Evolutionary conservation across 2,797 vertebrate genomes (phyloP), one percentile per base, ranked within the genome.

Genomic region (Lagorchestes hirsutus): DNA sequence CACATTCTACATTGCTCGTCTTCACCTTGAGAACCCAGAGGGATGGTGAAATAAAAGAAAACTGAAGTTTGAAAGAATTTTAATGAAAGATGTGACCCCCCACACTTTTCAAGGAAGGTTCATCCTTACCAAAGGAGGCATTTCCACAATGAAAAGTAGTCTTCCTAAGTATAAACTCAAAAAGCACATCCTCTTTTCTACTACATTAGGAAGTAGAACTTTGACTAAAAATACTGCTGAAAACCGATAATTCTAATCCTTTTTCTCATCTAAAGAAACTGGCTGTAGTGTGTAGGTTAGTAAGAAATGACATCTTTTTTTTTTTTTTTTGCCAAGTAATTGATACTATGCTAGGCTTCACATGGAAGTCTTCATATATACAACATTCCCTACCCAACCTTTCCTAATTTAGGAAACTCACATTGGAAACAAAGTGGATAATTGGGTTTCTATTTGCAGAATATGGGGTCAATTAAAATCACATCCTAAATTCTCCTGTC

Each of bases 21-120:
- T 95, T 97, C 59, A 93, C 54, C 90, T 97, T 95, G 58, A 96
- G 95, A 94, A 96, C 95, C 16, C 10, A 56, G 16, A 46, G 52
- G 54, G 74, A 96, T 92, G 91, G 57, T 74, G 6, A 46, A 94
- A 82, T 14, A 50, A 67, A 92, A 92, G 74, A 87, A 96, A 11
- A 46, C 56, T 1, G 92, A 90, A 92, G 28, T 93, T 91, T 93
- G 90, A 96, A 94, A 95, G 50, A 12, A 82, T 91, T n/a, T 96
- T 96, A 90, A 96, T 96, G 22, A 97, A 97, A 96, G n/a, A 24
- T 16, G 54, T 56, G 40, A n/a, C 1, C 1, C 67, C 1, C 4
- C 93, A 96, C 40, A 4, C 54, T 95, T 50, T 93, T 55, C 29
- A 94, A 87, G 92, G 34, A 50, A 94, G 91, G 1, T 52, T 91